Evolutionary conservation across 2,113 vertebrate species (phyloP).

Genomic region (Fregetta grallaria): DNA sequence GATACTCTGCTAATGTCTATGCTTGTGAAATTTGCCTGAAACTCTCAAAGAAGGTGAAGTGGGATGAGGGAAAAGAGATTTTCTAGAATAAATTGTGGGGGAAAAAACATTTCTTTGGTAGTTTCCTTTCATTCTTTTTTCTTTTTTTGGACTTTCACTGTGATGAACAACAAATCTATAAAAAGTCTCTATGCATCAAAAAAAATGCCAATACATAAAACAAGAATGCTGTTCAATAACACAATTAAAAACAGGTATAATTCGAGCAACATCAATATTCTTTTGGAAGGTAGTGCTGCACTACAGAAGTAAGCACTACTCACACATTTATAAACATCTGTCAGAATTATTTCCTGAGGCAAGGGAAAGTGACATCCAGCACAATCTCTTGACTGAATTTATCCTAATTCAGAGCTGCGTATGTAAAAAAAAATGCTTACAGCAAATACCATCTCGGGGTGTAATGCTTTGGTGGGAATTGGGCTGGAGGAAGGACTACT

Average conservation of each 20-base stretch:
- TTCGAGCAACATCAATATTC: not conserved
- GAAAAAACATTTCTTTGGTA: not conserved
- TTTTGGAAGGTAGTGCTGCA: not conserved
- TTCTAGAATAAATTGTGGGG: not conserved
- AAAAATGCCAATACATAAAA: not conserved
- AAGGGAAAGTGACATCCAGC: not conserved
- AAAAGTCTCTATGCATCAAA: not conserved
- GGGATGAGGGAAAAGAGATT: not conserved
- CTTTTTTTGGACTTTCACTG: not conserved
- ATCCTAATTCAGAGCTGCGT: not conserved
- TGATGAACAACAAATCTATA: not conserved
- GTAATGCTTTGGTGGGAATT: not conserved
- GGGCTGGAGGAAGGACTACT: not conserved
- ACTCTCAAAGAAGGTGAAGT: not conserved
- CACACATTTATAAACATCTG: not conserved
- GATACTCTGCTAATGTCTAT: not conserved
- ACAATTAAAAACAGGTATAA: not conserved
- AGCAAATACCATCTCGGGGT: too few relatives aligned
- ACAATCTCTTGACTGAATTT: not conserved
- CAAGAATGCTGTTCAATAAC: not conserved
- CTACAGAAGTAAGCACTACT: not conserved
- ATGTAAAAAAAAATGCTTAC: not conserved
- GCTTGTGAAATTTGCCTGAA: not conserved
- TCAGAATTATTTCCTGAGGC: not conserved
- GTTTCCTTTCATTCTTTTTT: not conserved